A percentile compares a stretch with the other conserved stretches of the same genome.
Conservation (phyloP, 2,888 invertebrate species). For the Apeira syringaria region DNA sequence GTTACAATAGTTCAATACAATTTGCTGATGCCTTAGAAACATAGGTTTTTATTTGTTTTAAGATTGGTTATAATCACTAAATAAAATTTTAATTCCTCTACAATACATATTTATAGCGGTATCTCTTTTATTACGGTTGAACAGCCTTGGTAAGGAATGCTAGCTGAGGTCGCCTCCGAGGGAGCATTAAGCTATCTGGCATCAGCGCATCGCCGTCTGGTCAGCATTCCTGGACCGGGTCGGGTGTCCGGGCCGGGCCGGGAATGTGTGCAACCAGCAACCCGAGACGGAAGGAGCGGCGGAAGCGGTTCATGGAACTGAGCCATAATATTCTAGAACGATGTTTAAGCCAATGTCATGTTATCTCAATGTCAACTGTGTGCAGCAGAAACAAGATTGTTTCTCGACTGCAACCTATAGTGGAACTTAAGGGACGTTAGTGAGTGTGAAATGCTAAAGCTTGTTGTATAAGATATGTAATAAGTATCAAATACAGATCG, state of each 20-base stretch:
- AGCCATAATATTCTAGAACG: conserved; percentile 38
- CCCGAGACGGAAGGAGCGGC: conserved; percentile 82
- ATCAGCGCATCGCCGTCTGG: conserved; percentile 62
- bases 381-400: conserved; percentile 22
- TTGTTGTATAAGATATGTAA: conserved; percentile 7
- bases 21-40: too few relatives aligned
- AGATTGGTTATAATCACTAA: too few relatives aligned
- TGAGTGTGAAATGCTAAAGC: conserved; percentile 21
- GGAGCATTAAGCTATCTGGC: conserved; percentile 72
- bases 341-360: conserved; percentile 22
- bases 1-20: too few relatives aligned
- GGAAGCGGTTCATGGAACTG: conserved; percentile 80
- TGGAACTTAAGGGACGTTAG: conserved; percentile 33
- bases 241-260: conserved; percentile 69
- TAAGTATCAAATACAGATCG: conserved; percentile 4
- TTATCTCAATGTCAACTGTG: conserved; percentile 36
- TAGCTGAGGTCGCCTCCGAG: conserved; percentile 45
- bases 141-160: conserved; percentile 63
- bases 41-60: too few relatives aligned
- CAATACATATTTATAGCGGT: too few relatives aligned
- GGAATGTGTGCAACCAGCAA: conserved; percentile 76
- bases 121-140: conserved; percentile 18
- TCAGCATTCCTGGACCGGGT: conserved; percentile 71
- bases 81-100: too few relatives aligned
- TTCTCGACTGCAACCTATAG: conserved; percentile 21